A percentile compares a stretch with the other conserved stretches of the same genome.
Conservation (phyloP, 2,888 invertebrate genomes). For the Nematopogon swammerdamellus region DNA sequence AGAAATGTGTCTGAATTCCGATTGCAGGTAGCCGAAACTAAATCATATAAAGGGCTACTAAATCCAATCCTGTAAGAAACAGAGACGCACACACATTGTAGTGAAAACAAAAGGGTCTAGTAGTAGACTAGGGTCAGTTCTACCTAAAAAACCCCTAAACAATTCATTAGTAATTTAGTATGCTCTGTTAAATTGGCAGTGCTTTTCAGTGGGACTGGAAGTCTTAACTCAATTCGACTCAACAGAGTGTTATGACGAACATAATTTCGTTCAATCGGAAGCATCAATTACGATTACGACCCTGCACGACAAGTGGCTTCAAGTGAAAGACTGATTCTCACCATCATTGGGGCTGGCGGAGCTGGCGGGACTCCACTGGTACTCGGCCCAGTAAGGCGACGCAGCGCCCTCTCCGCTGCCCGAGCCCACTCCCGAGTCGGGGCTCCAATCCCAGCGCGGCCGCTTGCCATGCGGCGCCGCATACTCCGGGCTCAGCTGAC, state of each 20-base stretch:
- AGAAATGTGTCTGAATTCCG: no score
- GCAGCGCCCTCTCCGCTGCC: slow-evolving; percentile 28
- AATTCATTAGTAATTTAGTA: no score
- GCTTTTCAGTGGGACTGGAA: no score
- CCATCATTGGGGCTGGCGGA: slow-evolving; percentile 36
- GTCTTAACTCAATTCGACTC: no score
- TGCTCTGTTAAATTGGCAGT: no score
- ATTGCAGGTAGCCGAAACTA: no score
- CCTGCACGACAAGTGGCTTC: no score
- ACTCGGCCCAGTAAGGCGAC: slow-evolving; percentile 37
- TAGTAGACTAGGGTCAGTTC: no score
- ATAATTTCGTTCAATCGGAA: no score
- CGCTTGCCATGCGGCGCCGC: slow-evolving; percentile 21
- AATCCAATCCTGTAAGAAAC: not conserved
- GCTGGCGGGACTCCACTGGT: slow-evolving; percentile 55
- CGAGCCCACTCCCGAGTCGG: slow-evolving; percentile 36
- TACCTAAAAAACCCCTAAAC: no score
- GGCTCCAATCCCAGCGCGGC: slow-evolving; percentile 39
- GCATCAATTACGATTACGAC: no score
- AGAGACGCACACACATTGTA: not conserved
- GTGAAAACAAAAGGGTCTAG: not conserved
- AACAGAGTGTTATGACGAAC: no score
- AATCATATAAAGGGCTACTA: not conserved
- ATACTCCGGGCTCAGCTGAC: slow-evolving; percentile 37
- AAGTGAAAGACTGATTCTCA: slow-evolving; percentile 11